phyloP scores from a whole-genome alignment of 2,797 vertebrate genomes.

The Schizopygopsis pylzovi region DNA sequence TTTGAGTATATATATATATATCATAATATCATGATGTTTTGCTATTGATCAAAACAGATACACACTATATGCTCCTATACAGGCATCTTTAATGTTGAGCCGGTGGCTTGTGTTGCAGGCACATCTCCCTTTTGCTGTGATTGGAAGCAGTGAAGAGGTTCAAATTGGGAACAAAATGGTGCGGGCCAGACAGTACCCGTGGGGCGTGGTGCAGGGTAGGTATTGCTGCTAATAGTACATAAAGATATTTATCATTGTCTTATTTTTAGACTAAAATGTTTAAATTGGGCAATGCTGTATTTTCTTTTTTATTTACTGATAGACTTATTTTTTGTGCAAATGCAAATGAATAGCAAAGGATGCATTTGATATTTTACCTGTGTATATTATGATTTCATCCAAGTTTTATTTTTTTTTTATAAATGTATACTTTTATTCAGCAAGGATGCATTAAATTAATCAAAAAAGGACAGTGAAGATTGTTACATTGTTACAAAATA shows the following conservation, averaged over 20 bases:
- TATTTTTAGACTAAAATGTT: background rate
- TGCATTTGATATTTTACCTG: background rate
- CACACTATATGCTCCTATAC: background rate
- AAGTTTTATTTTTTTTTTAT: background rate
- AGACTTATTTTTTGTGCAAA: background rate
- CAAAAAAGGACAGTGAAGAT: background rate
- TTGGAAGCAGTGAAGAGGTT: constrained; percentile 93
- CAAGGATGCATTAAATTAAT: background rate
- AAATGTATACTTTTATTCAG: background rate
- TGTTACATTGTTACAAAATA: background rate
- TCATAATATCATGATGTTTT: background rate
- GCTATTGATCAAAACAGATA: background rate
- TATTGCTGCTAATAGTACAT: background rate
- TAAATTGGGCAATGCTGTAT: background rate
- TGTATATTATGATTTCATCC: background rate
- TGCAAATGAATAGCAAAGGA: background rate
- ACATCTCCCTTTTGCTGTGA: constrained; percentile 94
- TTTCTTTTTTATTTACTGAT: background rate
- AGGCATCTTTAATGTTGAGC: background rate
- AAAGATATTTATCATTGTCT: background rate
- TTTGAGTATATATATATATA: background rate
- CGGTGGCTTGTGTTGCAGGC: constrained; percentile 73
- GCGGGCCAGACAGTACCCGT: constrained; percentile 93
- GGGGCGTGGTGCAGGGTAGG: constrained; percentile 98
- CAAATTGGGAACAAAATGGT: constrained; percentile 96